Base-by-base conservation (phyloP, 2,888 invertebrate genomes). In the Parascotia fuliginaria region DNA sequence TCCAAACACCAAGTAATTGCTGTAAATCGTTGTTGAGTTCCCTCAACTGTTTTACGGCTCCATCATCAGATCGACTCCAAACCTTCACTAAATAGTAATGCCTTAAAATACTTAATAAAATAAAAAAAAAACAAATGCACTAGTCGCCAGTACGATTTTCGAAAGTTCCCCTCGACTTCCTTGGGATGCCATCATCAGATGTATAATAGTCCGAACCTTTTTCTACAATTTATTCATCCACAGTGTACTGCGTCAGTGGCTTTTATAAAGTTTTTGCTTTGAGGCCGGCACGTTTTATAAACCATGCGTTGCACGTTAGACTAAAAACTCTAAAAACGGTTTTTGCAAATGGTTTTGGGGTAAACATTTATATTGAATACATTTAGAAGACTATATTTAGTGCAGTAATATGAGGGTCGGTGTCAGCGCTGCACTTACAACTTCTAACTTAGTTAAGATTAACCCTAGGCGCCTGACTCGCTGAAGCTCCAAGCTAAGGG, bases 371-470 rank as follows among this genome's bases (percentile, higher is more conserved):
- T 32, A 9, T 0, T 12, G 13, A 6, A 12, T 27, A 14, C 4
- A 27, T 54, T 49, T 38, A 32, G 37, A 42, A 38, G 39, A 40
- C 34, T 56, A 40, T 37, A 37, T 60, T 55, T 44, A 57, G 45
- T 55, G 56, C 47, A 59, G 43, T 62, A 51, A 65, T 54, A 62
- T 65, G 56, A 54, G 55, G 68, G 48, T 55, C 59, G 36, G 54
- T 62, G 60, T 64, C 55, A 59, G 41, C 40, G 47, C 45, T 46
- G 58, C 56, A 58, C 55, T 69, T 49, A 42, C 49, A 68, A 68
- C 68, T 68, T 53, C 39, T 59, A 68, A 68, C 69, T 68, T 39
- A 60, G 62, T 69, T 69, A 60, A 46, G 50, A 55, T 59, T 47
- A 56, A 60, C 42, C 34, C 54, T 33, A 52, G 40, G 41, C 31